These are phyloP conservation scores for Tragelaphus imberbis DNA, from an alignment of 2,113 vertebrate species.

Conservation along the genomic window DNA sequence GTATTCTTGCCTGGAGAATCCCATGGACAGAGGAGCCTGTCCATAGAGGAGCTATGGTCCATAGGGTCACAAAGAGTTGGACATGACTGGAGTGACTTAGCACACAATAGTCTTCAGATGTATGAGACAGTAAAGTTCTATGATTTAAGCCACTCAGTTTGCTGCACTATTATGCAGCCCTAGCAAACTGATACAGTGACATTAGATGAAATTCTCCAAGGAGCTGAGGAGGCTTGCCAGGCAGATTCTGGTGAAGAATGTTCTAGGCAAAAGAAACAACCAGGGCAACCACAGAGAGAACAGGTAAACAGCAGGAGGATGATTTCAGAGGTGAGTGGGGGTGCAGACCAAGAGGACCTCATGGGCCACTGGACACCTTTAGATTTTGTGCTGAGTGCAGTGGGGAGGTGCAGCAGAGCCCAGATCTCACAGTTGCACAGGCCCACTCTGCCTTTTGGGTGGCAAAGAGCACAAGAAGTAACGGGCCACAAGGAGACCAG, in stretches of 20 bases:
- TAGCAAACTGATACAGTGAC: too few species aligned
- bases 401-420: background rate
- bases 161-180: accelerated
- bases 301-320: background rate
- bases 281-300: background rate
- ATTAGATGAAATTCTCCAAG: background rate
- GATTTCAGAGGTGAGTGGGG: background rate
- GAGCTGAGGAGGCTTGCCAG: too few species aligned
- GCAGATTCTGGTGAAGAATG: background rate
- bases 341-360: accelerated
- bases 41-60: background rate
- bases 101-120: background rate
- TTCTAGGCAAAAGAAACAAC: background rate
- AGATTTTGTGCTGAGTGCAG: too few species aligned
- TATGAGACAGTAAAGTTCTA: accelerated
- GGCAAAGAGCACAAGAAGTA: accelerated
- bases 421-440: too few species aligned
- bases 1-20: background rate
- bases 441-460: background rate
- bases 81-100: background rate
- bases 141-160: too few species aligned
- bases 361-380: background rate
- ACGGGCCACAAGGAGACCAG: too few species aligned
- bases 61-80: background rate
- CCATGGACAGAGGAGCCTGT: background rate